Conservation (phyloP, 2,113 vertebrate genomes). For the Tachuris rubrigastra region DNA sequence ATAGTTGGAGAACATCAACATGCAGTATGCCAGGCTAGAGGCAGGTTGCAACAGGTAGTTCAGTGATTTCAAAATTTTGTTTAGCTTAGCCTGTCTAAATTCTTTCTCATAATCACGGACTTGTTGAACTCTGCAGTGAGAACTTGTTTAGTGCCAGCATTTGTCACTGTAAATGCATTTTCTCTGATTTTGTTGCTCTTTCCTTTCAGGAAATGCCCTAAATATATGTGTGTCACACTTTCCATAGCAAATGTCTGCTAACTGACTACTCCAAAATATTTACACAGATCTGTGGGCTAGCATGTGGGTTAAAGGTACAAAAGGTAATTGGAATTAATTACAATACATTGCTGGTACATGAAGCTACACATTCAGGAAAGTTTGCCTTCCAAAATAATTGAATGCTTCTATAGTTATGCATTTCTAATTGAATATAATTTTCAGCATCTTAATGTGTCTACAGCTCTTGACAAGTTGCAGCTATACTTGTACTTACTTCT, state of each 20-base stretch:
- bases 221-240: not conserved
- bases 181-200: not conserved
- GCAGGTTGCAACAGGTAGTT: not conserved
- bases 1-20: not conserved
- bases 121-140: not conserved
- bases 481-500: not conserved
- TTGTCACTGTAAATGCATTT: not conserved
- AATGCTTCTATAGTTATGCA: slow-evolving; percentile 36
- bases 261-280: slow-evolving; percentile 13
- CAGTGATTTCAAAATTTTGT: not conserved
- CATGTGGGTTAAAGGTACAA: slow-evolving; percentile 20
- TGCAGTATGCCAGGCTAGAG: not conserved
- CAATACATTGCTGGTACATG: slow-evolving; percentile 12
- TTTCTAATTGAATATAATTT: slow-evolving; percentile 52
- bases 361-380: slow-evolving; percentile 55
- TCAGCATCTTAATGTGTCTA: slow-evolving; percentile 14
- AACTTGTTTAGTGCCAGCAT: not conserved
- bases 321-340: slow-evolving; percentile 55
- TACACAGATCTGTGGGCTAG: not conserved
- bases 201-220: not conserved
- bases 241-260: not conserved
- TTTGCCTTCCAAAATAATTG: slow-evolving; percentile 45
- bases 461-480: slow-evolving; percentile 52
- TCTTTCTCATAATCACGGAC: not conserved
- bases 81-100: not conserved